These are phyloP conservation scores for Aplidium turbinatum DNA, from an alignment of 23 tunicate genomes.

Conservation along the genomic window DNA sequence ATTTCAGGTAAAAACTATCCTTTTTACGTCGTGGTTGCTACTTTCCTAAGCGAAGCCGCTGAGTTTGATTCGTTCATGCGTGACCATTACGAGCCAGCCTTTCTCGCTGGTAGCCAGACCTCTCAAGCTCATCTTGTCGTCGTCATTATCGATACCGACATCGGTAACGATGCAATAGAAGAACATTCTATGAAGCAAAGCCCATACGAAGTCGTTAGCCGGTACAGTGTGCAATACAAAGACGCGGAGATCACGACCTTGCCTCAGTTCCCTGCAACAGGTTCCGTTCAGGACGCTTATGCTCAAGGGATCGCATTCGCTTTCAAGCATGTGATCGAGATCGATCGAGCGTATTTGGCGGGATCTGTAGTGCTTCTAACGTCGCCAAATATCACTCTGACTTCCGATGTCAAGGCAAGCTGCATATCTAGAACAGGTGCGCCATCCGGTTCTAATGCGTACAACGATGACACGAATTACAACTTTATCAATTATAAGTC, in stretches of 20 bases:
- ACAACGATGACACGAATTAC: constrained; percentile 18
- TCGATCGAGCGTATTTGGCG: neutral
- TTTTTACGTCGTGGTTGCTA: constrained; percentile 33
- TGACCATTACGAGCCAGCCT: constrained; percentile 61
- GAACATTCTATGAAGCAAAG: constrained; percentile 45
- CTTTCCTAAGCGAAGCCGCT: constrained; percentile 2
- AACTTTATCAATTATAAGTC: constrained; percentile 41
- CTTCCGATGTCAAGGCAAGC: constrained; percentile 15
- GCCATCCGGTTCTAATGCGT: neutral
- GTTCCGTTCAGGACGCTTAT: constrained; percentile 9
- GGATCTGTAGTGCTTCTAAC: constrained; percentile 25
- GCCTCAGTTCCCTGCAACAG: neutral
- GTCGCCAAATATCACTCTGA: constrained; percentile 33
- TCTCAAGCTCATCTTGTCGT: constrained; percentile 26
- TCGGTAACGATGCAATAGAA: neutral
- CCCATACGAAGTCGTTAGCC: constrained; percentile 47
- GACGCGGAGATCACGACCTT: constrained; percentile 22
- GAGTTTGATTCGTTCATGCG: constrained; percentile 75
- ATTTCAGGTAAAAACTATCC: constrained; percentile 7
- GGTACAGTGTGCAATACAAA: constrained; percentile 62
- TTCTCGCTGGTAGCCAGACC: constrained; percentile 16
- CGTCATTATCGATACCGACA: constrained; percentile 12
- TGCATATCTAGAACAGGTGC: constrained; percentile 29
- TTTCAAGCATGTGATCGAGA: neutral
- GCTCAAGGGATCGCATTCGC: constrained; percentile 25